phyloP scores from a whole-genome alignment of 2,797 vertebrate genomes.

The Coracias cyanogaster region DNA sequence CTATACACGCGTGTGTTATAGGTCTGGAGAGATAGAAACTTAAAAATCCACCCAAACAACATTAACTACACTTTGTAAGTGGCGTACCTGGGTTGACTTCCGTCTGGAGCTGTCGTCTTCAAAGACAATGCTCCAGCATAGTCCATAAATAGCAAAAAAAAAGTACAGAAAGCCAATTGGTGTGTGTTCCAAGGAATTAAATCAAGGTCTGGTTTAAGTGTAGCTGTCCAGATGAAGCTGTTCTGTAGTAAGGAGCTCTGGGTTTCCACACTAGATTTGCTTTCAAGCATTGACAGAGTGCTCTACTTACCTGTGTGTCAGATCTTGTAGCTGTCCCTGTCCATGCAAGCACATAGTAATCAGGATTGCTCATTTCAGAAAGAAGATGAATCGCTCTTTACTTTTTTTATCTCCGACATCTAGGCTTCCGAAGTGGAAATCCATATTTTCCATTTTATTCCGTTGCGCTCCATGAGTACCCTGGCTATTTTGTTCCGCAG shows the following conservation, averaged over 20 bases:
- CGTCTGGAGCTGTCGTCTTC: neutral
- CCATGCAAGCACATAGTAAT: neutral
- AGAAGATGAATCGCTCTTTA: neutral
- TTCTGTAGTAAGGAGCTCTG: neutral
- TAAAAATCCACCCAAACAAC: neutral
- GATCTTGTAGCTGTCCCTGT: neutral
- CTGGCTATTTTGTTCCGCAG: conserved; percentile 67
- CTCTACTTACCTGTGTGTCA: rapidly evolving
- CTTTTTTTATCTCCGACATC: neutral
- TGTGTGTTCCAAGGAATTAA: neutral
- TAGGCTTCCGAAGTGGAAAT: conserved; percentile 72
- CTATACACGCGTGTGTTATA: rapidly evolving
- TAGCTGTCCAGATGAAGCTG: neutral
- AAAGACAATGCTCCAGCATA: neutral
- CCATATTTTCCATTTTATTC: conserved; percentile 67
- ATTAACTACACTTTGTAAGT: neutral
- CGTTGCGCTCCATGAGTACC: conserved; percentile 56
- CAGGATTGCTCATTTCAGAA: neutral
- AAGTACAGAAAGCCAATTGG: neutral
- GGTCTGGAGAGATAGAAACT: neutral
- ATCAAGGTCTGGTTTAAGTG: neutral
- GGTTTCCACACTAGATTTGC: neutral
- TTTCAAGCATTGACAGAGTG: neutral
- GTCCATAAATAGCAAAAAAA: neutral
- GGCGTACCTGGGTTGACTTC: neutral